Evolutionary conservation across 2,797 vertebrate genomes (phyloP).

Genomic region (Cheirogaleus major): DNA sequence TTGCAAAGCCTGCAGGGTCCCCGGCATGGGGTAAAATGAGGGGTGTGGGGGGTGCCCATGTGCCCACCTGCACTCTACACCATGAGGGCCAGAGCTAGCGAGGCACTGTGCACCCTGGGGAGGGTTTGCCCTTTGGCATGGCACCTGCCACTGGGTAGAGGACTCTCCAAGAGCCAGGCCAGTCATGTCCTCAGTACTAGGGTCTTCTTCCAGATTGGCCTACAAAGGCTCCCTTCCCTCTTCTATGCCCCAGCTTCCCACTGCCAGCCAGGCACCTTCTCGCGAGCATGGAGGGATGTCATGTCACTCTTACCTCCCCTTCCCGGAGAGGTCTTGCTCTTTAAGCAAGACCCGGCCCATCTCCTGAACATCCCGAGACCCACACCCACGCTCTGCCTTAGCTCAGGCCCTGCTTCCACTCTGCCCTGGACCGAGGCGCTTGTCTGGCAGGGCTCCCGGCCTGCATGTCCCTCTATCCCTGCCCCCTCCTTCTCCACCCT

Average conservation of each 20-base stretch:
- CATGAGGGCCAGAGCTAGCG: neutral
- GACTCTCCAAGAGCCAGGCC: neutral
- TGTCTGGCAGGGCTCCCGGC: neutral
- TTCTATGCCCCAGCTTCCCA: neutral
- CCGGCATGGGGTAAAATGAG: neutral
- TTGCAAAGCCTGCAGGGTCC: neutral
- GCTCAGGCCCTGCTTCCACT: neutral
- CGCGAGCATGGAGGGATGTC: rapidly evolving
- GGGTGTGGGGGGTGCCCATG: rapidly evolving
- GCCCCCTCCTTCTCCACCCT: neutral
- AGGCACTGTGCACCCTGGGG: rapidly evolving
- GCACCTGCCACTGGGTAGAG: neutral
- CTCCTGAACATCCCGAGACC: neutral
- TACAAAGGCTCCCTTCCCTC: neutral
- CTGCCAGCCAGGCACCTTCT: neutral
- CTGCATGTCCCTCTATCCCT: no score
- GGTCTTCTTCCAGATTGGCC: neutral
- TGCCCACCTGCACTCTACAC: rapidly evolving
- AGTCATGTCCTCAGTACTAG: neutral
- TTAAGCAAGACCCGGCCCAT: neutral
- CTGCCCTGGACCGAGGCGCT: neutral
- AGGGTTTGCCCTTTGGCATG: neutral
- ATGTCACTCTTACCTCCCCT: rapidly evolving
- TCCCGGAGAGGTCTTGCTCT: neutral
- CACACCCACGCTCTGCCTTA: rapidly evolving